Percentiles rank a stretch among this genome's conserved stretches.
These are phyloP conservation scores for Hecatera dysodea DNA, from an alignment of 2,888 invertebrate species.

Conservation along the genomic window DNA sequence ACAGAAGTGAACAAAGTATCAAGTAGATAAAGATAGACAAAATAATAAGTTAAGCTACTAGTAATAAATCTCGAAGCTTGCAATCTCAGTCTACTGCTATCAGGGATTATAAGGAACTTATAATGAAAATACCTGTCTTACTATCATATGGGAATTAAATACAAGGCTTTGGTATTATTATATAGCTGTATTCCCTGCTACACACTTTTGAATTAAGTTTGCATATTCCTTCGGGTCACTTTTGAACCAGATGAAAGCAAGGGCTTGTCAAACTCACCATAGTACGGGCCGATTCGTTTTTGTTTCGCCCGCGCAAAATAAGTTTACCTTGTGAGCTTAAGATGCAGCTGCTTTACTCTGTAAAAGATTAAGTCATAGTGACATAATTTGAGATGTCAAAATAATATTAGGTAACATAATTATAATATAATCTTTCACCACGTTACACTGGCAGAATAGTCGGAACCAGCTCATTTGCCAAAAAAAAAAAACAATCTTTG, in stretches of 20 bases:
- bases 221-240: neutral
- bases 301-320: neutral
- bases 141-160: neutral
- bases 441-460: too few relatives aligned
- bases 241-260: neutral
- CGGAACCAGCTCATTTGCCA: too few relatives aligned
- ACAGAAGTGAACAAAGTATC: neutral
- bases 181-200: neutral
- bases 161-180: neutral
- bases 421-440: too few relatives aligned
- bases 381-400: neutral
- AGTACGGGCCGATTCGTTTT: too few relatives aligned
- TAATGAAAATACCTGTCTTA: neutral
- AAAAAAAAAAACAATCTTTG: neutral
- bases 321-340: neutral
- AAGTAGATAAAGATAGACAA: neutral
- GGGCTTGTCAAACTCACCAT: neutral
- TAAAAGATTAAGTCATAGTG: neutral
- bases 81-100: neutral
- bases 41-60: neutral
- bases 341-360: neutral
- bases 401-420: neutral
- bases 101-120: neutral
- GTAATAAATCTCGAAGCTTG: neutral
- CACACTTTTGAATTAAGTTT: neutral